Percentiles rank a stretch among this genome's conserved stretches.
Evolutionary conservation across 2,888 invertebrate species (phyloP).

Genomic region (Temnothorax rugatulus): DNA sequence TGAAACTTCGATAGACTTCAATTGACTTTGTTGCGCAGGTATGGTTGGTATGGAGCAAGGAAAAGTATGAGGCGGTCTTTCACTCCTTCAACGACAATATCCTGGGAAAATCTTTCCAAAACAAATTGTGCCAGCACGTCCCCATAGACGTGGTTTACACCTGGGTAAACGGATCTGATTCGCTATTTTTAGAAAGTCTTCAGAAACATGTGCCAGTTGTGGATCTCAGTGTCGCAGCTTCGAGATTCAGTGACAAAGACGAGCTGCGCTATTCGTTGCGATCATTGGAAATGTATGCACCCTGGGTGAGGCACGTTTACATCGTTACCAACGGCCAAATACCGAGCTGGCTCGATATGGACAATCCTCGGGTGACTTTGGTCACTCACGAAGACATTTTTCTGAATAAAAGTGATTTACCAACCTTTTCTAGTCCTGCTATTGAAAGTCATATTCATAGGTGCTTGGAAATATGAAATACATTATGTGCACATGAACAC

Average conservation of each 20-base stretch:
- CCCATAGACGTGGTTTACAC: conserved; percentile 94
- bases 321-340: conserved; percentile 95
- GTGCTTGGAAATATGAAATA: conserved; percentile 79
- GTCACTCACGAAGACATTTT: conserved; percentile 91
- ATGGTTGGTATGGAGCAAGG: conserved; percentile 87
- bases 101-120: conserved; percentile 83
- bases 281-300: conserved; percentile 92
- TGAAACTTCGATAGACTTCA: not conserved
- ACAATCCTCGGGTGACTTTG: conserved; percentile 89
- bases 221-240: conserved; percentile 85
- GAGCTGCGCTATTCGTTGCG: conserved; percentile 90
- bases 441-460: conserved; percentile 90
- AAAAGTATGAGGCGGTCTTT: conserved; percentile 87
- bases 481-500: not conserved
- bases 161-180: conserved; percentile 94
- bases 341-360: conserved; percentile 92
- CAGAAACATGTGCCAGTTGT: conserved; percentile 83
- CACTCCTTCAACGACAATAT: conserved; percentile 86
- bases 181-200: conserved; percentile 87
- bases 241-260: conserved; percentile 92
- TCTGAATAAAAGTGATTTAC: conserved; percentile 88
- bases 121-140: conserved; percentile 86
- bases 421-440: conserved; percentile 93
- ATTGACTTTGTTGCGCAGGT: conserved; percentile 75
- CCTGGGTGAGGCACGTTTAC: conserved; percentile 93